These are phyloP conservation scores for Trichosurus vulpecula DNA, from an alignment of 2,797 vertebrate genomes.

Conservation along the genomic window DNA sequence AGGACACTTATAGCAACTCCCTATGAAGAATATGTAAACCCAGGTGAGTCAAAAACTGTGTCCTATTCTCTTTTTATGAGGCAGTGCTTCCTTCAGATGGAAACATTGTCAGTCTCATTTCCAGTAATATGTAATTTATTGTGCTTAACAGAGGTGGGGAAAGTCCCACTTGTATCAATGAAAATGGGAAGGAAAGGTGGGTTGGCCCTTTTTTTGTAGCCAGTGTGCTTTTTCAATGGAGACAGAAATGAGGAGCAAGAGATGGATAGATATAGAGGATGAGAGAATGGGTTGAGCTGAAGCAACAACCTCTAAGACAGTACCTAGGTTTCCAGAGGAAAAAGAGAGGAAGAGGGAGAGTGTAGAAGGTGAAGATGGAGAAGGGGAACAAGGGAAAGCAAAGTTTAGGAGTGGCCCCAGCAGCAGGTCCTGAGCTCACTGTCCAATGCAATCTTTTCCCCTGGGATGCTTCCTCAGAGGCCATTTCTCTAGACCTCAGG, in stretches of 20 bases:
- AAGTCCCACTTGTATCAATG: too few species aligned
- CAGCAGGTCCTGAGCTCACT: neutral
- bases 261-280: neutral
- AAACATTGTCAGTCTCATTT: neutral
- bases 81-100: neutral
- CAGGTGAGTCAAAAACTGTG: slow-evolving; percentile 21
- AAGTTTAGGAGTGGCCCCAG: neutral
- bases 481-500: neutral
- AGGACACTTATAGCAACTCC: slow-evolving; percentile 44
- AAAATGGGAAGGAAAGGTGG: neutral
- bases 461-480: neutral
- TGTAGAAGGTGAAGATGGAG: neutral
- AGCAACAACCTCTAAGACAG: neutral
- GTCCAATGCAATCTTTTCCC: neutral
- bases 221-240: neutral
- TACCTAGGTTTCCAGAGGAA: neutral
- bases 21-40: neutral
- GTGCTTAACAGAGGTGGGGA: neutral
- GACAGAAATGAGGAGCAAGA: neutral
- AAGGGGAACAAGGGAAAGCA: neutral
- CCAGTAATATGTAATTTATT: neutral
- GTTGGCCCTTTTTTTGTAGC: neutral
- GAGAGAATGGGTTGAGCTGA: neutral
- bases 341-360: neutral
- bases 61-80: neutral